Conservation (phyloP, 2,113 vertebrate species). For the Paramormyrops kingsleyae region DNA sequence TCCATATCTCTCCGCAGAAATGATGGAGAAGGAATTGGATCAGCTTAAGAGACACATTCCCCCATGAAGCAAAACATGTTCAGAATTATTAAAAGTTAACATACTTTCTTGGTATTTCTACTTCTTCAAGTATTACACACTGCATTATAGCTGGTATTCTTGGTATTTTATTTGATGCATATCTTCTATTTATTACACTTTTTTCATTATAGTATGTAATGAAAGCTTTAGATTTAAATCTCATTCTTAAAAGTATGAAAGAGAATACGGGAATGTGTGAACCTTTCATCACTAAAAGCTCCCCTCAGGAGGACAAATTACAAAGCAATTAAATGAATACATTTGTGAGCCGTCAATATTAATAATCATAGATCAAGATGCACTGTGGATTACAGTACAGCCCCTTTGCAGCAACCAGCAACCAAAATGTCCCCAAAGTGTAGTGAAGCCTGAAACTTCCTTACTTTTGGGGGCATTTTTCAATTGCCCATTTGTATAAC, state of each 20-base stretch:
- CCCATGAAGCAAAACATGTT: constrained; percentile 12
- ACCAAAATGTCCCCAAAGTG: too few species aligned
- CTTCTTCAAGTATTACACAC: not conserved
- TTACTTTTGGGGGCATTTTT: too few species aligned
- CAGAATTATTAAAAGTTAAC: constrained; percentile 18
- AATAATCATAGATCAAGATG: not conserved
- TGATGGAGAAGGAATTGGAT: constrained; percentile 14
- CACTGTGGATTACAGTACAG: not conserved
- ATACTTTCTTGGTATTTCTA: constrained; percentile 6
- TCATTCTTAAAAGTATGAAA: not conserved
- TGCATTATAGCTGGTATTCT: not conserved
- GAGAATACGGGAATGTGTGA: not conserved
- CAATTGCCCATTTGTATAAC: too few species aligned
- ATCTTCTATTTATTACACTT: not conserved
- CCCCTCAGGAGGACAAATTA: not conserved
- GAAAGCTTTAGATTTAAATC: not conserved
- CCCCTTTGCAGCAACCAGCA: not conserved
- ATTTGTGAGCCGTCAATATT: not conserved
- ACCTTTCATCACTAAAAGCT: not conserved
- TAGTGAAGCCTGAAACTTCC: too few species aligned
- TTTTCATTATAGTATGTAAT: not conserved
- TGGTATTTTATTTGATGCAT: not conserved
- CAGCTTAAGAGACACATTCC: constrained; percentile 14
- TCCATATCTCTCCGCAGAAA: constrained; percentile 9
- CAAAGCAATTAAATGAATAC: constrained; percentile 5